Conservation (phyloP, 2,797 vertebrate species). For the Oreonectes daqikongensis region DNA sequence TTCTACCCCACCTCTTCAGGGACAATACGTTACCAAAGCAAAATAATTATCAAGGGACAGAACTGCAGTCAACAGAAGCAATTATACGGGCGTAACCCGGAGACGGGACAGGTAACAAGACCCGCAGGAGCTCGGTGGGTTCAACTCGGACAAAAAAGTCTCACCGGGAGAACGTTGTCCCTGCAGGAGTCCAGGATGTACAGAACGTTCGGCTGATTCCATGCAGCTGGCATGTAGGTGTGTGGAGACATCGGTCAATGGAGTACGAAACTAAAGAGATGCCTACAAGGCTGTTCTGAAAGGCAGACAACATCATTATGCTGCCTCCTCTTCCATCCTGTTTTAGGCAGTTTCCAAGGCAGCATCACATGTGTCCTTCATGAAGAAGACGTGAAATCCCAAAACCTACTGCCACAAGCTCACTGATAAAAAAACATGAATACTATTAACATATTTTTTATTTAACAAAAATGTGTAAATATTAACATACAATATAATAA, state of each 20-base stretch:
- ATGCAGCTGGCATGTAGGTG: not conserved
- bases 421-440: not conserved
- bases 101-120: constrained; percentile 45
- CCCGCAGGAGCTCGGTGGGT: constrained; percentile 35
- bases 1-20: constrained; percentile 8
- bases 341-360: not conserved
- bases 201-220: not conserved
- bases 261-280: not conserved
- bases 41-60: constrained; percentile 46
- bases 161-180: constrained; percentile 6
- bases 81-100: constrained; percentile 47
- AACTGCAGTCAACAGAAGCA: constrained; percentile 51
- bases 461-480: too few species aligned
- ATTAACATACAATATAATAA: too few species aligned
- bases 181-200: constrained; percentile 15
- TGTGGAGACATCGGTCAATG: not conserved
- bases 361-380: not conserved
- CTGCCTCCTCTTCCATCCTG: not conserved
- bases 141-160: constrained; percentile 3
- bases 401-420: too few species aligned
- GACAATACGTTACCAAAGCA: constrained; percentile 36
- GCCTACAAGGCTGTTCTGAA: not conserved
- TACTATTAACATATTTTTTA: too few species aligned
- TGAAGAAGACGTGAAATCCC: not conserved
- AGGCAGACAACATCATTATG: not conserved